Percentiles rank a stretch among this genome's conserved stretches.
Evolutionary conservation across 2,797 vertebrate species (phyloP).

Genomic region (Enteromius trimaculatus): DNA sequence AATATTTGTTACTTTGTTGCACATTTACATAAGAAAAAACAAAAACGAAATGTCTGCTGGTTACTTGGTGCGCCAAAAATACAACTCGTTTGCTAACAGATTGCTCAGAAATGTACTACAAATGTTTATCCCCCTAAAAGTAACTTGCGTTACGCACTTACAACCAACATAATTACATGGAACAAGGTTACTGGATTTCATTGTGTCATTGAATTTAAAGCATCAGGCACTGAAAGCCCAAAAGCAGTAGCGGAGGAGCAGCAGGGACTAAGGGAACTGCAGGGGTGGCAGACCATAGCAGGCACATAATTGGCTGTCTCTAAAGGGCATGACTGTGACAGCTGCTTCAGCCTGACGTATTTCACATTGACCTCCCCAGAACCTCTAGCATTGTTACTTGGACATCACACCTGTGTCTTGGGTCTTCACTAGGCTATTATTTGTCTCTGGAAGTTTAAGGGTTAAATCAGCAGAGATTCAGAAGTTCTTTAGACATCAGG

Average conservation of each 20-base stretch:
- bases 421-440: neutral
- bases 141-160: neutral
- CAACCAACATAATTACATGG: neutral
- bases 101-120: neutral
- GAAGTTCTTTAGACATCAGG: conserved; percentile 27
- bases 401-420: conserved; percentile 36
- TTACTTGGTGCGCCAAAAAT: neutral
- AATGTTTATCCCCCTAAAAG: neutral
- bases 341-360: conserved; percentile 42
- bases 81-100: neutral
- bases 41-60: neutral
- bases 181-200: neutral
- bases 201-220: neutral
- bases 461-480: conserved; percentile 9
- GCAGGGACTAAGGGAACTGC: conserved; percentile 18
- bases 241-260: conserved; percentile 16
- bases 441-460: neutral
- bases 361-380: conserved; percentile 16
- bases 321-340: conserved; percentile 39
- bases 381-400: conserved; percentile 39
- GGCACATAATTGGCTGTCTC: conserved; percentile 36
- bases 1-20: neutral
- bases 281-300: neutral
- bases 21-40: too few species aligned
- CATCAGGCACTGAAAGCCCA: neutral